A percentile compares a stretch with the other conserved stretches of the same genome.
Conservation (phyloP, 2,113 vertebrate species). For the Rhineura floridana region DNA sequence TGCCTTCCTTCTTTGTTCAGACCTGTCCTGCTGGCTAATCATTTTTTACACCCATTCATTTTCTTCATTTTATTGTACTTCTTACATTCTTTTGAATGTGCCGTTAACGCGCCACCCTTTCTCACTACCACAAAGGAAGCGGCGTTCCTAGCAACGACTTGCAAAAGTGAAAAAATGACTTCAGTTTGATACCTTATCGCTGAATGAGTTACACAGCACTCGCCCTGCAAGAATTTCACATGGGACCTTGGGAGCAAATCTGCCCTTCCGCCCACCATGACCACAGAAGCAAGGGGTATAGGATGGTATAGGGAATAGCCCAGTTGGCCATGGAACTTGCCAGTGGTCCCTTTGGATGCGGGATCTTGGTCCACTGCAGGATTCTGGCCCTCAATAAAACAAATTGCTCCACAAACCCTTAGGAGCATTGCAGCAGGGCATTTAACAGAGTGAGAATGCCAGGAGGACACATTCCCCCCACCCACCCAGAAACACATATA, state of each 20-base stretch:
- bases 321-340: not conserved
- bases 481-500: too few species aligned
- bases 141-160: not conserved
- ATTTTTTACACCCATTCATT: constrained; percentile 61
- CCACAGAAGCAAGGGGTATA: not conserved
- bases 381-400: too few species aligned
- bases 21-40: constrained; percentile 66
- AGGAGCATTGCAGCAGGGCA: not conserved
- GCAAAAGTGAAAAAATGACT: not conserved
- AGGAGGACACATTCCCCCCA: too few species aligned
- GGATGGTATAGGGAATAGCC: not conserved
- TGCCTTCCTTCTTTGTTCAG: constrained; percentile 57
- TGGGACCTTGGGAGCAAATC: not conserved
- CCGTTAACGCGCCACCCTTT: constrained; percentile 20
- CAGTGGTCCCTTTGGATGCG: not conserved
- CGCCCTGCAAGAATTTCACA: not conserved
- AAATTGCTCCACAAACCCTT: not conserved
- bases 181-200: not conserved
- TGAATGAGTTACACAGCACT: not conserved
- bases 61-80: constrained; percentile 24
- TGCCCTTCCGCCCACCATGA: not conserved
- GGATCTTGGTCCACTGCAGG: not conserved
- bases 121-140: not conserved
- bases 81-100: constrained; percentile 6
- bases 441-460: not conserved